Base-by-base conservation (phyloP, 2,113 vertebrate species). In the Pomatorhinus ruficollis region DNA sequence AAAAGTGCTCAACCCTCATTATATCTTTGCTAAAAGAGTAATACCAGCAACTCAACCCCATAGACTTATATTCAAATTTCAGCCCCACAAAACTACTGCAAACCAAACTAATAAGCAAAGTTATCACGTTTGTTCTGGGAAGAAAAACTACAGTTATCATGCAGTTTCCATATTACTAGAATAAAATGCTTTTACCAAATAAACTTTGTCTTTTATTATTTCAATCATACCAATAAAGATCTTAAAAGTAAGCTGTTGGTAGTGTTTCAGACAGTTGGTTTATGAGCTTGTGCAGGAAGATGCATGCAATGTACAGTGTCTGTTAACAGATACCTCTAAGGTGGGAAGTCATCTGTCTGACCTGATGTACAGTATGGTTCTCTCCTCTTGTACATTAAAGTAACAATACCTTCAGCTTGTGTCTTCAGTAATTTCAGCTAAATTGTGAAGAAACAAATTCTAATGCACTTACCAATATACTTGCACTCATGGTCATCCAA, bases 101-200 rank as follows among this genome's bases (percentile, higher is more conserved):
- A 92, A n/a, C 12, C 12, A 24, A 64, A n/a, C 28, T 33, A 33
- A 69, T 5, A 71, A 27, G 24, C 44, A 37, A 72, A 76, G 44
- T 35, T 31, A 50, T 1, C 2, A 3, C 1, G 1, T 16, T 52
- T 4, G 1, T 15, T 45, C 12, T 56, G 30, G 8, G 63, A 40
- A 49, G 5, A 18, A 83, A 89, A 93, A 30, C 6, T 6, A 27
- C 8, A 12, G 11, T 27, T 47, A 47, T 8, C 10, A 37, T n/a
- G 15, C 5, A 13, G 9, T 27, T 54, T 31, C 35, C 11, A 7
- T 15, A 40, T 59, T 64, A 89, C 12, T 28, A 71, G 1, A 6
- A 85, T 52, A 60, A 82, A 94, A 31, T 22, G 15, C 22, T 49
- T 91, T 75, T 37, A 49, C 6, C 6, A 63, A 75, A 82, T 31